Evolutionary conservation across 2,113 vertebrate genomes (phyloP).

Genomic region (Labrus mixtus): DNA sequence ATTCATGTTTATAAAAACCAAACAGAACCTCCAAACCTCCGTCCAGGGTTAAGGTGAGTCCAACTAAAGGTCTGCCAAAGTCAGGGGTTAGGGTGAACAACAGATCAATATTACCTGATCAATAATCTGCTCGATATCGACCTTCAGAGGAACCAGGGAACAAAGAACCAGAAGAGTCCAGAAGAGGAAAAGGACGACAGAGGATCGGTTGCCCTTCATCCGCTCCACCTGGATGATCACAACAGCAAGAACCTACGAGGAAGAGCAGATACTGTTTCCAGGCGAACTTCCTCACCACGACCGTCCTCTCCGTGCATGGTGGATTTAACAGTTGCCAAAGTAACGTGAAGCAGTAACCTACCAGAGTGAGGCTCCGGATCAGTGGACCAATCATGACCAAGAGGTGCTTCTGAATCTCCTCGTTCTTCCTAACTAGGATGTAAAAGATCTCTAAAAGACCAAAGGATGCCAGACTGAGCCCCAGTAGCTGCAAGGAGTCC

Average conservation of each 20-base stretch:
- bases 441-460: slow-evolving; percentile 79
- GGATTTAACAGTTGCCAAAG: background rate
- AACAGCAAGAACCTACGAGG: slow-evolving; percentile 74
- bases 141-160: slow-evolving; percentile 74
- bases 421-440: slow-evolving; percentile 63
- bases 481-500: slow-evolving; percentile 61
- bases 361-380: slow-evolving; percentile 76
- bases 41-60: too few species aligned
- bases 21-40: too few species aligned
- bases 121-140: slow-evolving; percentile 73
- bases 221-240: slow-evolving; percentile 87
- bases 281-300: too few species aligned
- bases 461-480: slow-evolving; percentile 72
- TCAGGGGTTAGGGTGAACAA: too few species aligned
- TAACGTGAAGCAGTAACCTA: slow-evolving; percentile 19
- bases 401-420: slow-evolving; percentile 64
- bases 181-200: slow-evolving; percentile 86
- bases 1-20: too few species aligned
- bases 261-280: background rate
- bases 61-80: too few species aligned
- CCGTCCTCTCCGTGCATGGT: too few species aligned
- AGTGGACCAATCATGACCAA: slow-evolving; percentile 76
- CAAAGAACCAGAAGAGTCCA: slow-evolving; percentile 86
- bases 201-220: slow-evolving; percentile 84
- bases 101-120: slow-evolving; percentile 9